Evolutionary conservation across 2,797 vertebrate species (phyloP).

Genomic region (Syngnathus acus): DNA sequence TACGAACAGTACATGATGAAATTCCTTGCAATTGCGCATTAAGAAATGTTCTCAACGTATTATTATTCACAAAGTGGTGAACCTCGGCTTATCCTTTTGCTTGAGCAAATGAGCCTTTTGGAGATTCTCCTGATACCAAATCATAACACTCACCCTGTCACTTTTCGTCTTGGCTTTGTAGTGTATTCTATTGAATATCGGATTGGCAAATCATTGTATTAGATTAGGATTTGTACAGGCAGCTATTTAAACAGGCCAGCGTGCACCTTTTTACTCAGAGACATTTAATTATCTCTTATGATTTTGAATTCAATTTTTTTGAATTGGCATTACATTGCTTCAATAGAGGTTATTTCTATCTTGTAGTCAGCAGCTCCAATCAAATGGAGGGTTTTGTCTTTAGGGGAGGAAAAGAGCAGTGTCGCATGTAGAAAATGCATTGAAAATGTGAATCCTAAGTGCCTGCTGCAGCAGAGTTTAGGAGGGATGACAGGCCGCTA

Average conservation of each 20-base stretch:
- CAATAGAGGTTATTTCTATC: slow-evolving; percentile 64
- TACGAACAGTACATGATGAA: too few relatives aligned
- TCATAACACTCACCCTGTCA: too few relatives aligned
- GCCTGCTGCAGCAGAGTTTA: slow-evolving; percentile 19
- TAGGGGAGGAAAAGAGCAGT: slow-evolving; percentile 22
- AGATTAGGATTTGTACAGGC: slow-evolving; percentile 26
- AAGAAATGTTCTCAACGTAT: too few relatives aligned
- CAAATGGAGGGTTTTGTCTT: slow-evolving; percentile 57
- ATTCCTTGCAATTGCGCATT: too few relatives aligned
- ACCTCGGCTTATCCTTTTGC: too few relatives aligned
- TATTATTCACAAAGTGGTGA: too few relatives aligned
- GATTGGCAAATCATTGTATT: too few relatives aligned
- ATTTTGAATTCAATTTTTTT: slow-evolving; percentile 42
- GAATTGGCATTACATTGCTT: slow-evolving; percentile 62
- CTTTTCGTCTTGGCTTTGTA: too few relatives aligned
- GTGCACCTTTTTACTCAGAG: slow-evolving; percentile 49
- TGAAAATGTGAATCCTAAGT: slow-evolving; percentile 41
- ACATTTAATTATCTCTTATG: slow-evolving; percentile 61
- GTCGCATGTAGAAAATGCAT: slow-evolving; percentile 30
- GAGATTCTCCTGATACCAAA: too few relatives aligned
- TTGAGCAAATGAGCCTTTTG: too few relatives aligned
- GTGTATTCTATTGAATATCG: too few relatives aligned
- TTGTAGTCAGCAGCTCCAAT: slow-evolving; percentile 63
- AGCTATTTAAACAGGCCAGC: slow-evolving; percentile 44
- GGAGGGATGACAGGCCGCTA: slow-evolving; percentile 25